Percentiles rank a stretch among this genome's conserved stretches.
Evolutionary conservation across 53 echinoderm and acorn worm species (phyloP).

Genomic region (Luidia sarsii): DNA sequence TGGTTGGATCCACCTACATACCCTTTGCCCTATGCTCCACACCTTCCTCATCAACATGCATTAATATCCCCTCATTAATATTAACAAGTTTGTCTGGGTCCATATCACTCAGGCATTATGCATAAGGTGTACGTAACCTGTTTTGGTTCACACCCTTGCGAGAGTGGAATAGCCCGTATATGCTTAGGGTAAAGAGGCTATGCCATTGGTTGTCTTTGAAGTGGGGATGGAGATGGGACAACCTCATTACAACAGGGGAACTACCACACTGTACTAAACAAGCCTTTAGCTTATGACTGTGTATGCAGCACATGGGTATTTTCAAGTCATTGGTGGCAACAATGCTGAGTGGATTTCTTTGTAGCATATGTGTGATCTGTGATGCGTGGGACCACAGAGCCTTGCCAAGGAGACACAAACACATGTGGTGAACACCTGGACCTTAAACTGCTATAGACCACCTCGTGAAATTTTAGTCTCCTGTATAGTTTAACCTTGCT

Average conservation of each 20-base stretch:
- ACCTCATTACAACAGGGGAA: too few relatives aligned
- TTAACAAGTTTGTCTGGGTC: neutral
- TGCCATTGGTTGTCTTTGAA: constrained; percentile 40
- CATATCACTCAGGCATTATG: too few relatives aligned
- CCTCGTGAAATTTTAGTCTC: constrained; percentile 46
- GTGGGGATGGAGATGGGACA: too few relatives aligned
- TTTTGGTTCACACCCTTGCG: constrained; percentile 26
- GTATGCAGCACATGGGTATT: constrained; percentile 19
- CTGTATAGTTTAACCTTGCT: constrained; percentile 4
- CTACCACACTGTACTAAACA: too few relatives aligned
- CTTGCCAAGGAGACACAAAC: neutral
- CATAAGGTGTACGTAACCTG: neutral
- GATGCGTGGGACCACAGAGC: neutral
- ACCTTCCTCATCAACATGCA: too few relatives aligned
- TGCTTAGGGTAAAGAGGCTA: neutral
- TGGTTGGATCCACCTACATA: too few relatives aligned
- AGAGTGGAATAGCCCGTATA: constrained; percentile 34
- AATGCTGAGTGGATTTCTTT: constrained; percentile 42
- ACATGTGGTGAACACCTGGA: constrained; percentile 44
- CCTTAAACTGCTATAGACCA: constrained; percentile 2
- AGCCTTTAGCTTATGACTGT: too few relatives aligned
- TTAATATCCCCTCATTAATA: constrained; percentile 3
- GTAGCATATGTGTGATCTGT: constrained; percentile 34
- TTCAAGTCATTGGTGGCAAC: constrained; percentile 10
- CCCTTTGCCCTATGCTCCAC: too few relatives aligned